Base-by-base conservation (phyloP, 1,140 invertebrate species). In the Drosophila burlai region DNA sequence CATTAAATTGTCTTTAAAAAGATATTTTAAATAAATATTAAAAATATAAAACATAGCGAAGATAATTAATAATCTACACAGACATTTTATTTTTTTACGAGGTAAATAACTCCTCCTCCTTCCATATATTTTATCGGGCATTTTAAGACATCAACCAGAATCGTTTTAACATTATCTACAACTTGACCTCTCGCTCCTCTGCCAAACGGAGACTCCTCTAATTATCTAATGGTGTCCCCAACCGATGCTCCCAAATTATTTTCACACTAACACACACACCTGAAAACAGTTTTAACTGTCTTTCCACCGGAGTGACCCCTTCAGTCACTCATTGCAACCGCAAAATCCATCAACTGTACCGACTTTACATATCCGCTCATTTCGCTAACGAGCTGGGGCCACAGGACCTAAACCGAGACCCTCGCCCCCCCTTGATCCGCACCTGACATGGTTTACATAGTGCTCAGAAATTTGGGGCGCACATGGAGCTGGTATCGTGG, bases 291-390 rank as follows among this genome's bases (percentile, higher is more conserved):
- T 67, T 45, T 18, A 18, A 55, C 49, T 46, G 40, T 72, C 54
- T 36, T 47, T 55, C 43, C n/a, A 42, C 26, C 16, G 36, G 13
- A 31, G 31, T 52, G 50, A 36, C 45, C 36, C 43, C 21, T 26
- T 43, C 43, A 67, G 67, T 60, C 71, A 73, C 67, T 72, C 69
- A 50, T 60, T 72, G 69, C 69, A 72, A 60, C 69, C 69, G 54
- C 69, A 73, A 72, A 73, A 72, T 72, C 69, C 69, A 73, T 73
- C 69, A 73, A 60, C 69, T 49, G 69, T 6, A 72, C 45, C 67
- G 67, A 72, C 71, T 74, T 74, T 73, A 73, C 71, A 74, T 74
- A 73, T 74, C 71, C 71, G 71, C 71, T 73, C 71, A 74, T 74
- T 74, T 74, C 55, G 55, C 71, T 74, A 74, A 74, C 71, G 71